Base-by-base conservation (phyloP, 2,888 invertebrate species). In the Andrena bucephala region DNA sequence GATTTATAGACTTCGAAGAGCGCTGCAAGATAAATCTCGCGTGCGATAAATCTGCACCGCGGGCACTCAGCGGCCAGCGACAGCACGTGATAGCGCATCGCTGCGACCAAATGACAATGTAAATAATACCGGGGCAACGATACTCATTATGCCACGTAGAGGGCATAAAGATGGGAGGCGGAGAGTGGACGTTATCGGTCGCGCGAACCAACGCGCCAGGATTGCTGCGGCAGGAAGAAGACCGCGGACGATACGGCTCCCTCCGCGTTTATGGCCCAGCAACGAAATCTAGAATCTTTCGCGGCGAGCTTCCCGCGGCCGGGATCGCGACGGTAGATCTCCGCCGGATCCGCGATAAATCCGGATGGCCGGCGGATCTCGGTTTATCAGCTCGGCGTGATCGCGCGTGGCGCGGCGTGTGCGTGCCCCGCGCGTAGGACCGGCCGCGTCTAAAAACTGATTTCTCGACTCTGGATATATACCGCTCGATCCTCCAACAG, bases 371-470 rank as follows among this genome's bases (percentile, higher is more conserved):
- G 78, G 77, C 52, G 83, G 74, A 87, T 85, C 70, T 81, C 33
- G 29, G 76, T 76, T 87, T 87, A 87, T 87, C 87, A 63, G 48
- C 67, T 50, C 36, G 42, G 73, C 54, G 72, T 69, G 59, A 87
- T 87, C 87, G 85, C 81, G 76, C 52, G 73, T 59, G 62, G 31
- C 65, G 59, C 70, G 42, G n/a, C n/a, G 60, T 31, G 79, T 63
- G 57, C 48, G 60, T 7, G 3, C 20, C 63, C 42, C n/a, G 57
- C 65, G 54, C 48, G 52, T 65, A 13, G 76, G 33, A 68, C 67
- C 77, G 72, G 69, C 70, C 63, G 29, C 42, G 57, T 81, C 81
- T 77, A 86, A 81, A 86, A 87, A 86, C 82, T 77, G 88, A 84
- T 87, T 81, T 82, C 86, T 79, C 60, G 69, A 59, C 27, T 24